Base-by-base conservation (phyloP, 2,888 invertebrate species). In the Dioctria rufipes region DNA sequence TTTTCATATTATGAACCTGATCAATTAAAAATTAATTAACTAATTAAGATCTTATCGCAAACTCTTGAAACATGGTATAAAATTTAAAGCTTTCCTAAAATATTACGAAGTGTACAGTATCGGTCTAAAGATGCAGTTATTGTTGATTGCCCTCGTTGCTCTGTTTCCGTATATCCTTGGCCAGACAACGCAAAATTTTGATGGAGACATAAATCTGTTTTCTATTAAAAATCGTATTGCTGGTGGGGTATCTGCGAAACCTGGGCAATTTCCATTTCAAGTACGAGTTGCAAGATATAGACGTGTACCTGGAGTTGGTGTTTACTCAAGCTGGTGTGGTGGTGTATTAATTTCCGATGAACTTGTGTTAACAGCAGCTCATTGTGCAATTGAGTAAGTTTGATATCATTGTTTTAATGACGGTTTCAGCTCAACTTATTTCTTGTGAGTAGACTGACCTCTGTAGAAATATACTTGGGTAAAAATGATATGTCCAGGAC, bases 231-330 rank as follows among this genome's bases (percentile, higher is more conserved):
- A 73, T 5, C 81, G 83, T n/a, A 83, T 83, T 63, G 80, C 81
- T 54, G 80, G 81, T 46, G 83, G 83, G 11, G 9, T 79, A 42
- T 42, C 42, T 54, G 83, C 83, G 0, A 40, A 5, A 43, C 82
- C 81, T 11, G 80, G 80, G 11, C 80, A 82, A 58, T 82, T 83
- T 43, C 82, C 82, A 3, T 83, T 83, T 71, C 82, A 82, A 80
- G 82, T 80, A n/a, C 25, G 78, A 54, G 61, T 61, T 42, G 63
- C 46, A 5, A 77, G 25, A 1, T 25, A 25, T 25, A 25, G 25
- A 25, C 25, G 25, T 25, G 25, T 25, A 25, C 25, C 25, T 2
- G 25, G 25, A 25, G 25, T 25, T 25, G 25, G 25, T 25, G 25
- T 25, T 25, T 54, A 42, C 39, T 46, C 51, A 6, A 1, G 42